Conservation (phyloP, 2,888 invertebrate genomes). For the Ditula angustiorana region DNA sequence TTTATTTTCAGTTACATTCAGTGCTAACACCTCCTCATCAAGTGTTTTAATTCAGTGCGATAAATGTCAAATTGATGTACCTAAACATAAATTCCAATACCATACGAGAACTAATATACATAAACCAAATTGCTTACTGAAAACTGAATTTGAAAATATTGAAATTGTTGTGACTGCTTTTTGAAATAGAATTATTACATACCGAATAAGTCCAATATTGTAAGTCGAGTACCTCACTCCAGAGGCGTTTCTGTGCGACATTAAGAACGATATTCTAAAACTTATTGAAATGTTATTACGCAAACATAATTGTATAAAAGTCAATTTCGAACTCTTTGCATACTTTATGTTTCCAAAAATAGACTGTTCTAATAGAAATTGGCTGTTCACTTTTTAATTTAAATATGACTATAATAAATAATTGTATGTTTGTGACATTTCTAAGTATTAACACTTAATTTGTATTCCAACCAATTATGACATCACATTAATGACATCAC, state of each 20-base stretch:
- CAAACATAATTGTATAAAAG: conserved; percentile 31
- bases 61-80: conserved; percentile 7
- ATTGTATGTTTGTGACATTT: too few relatives aligned
- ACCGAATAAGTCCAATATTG: conserved; percentile 31
- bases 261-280: neutral
- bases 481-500: too few relatives aligned
- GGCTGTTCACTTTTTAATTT: too few relatives aligned
- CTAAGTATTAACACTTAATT: too few relatives aligned
- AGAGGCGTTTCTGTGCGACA: neutral
- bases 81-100: conserved; percentile 30
- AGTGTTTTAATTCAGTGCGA: conserved; percentile 7
- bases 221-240: neutral
- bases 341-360: too few relatives aligned
- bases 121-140: neutral
- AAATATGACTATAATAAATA: too few relatives aligned
- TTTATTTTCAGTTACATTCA: too few relatives aligned
- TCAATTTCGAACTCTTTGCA: too few relatives aligned
- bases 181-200: conserved; percentile 41
- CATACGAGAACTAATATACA: conserved; percentile 27
- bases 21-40: too few relatives aligned
- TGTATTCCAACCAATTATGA: too few relatives aligned
- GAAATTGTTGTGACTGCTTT: conserved; percentile 38
- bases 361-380: too few relatives aligned
- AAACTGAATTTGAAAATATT: neutral
- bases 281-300: conserved; percentile 25